These are phyloP conservation scores for Plemyria rubiginata DNA, from an alignment of 2,888 invertebrate species.

Conservation along the genomic window DNA sequence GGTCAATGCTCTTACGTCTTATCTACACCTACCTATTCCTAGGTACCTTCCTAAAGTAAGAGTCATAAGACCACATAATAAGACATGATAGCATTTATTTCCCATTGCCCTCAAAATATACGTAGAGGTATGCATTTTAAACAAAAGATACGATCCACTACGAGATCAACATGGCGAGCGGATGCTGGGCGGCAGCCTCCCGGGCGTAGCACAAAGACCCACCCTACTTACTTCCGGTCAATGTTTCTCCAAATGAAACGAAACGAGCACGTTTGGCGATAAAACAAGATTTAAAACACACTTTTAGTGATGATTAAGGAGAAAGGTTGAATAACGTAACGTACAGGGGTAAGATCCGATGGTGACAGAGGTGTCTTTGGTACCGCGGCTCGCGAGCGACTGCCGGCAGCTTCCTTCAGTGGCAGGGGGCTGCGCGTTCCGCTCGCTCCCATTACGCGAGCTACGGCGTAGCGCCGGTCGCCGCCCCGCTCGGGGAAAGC, in stretches of 20 bases:
- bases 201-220: constrained; percentile 81
- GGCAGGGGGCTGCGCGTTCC: constrained; percentile 73
- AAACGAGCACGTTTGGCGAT: constrained; percentile 64
- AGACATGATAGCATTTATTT: constrained; percentile 27
- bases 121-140: constrained; percentile 27
- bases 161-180: constrained; percentile 67
- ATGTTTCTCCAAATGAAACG: constrained; percentile 59
- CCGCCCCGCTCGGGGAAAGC: constrained; percentile 67
- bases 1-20: constrained; percentile 27
- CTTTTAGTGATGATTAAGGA: constrained; percentile 53
- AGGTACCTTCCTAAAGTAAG: constrained; percentile 20
- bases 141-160: constrained; percentile 33
- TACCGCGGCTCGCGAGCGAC: constrained; percentile 79
- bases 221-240: constrained; percentile 66
- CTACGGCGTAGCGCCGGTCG: constrained; percentile 68
- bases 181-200: constrained; percentile 81
- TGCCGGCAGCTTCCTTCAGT: constrained; percentile 69
- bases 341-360: constrained; percentile 53
- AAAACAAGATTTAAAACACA: constrained; percentile 39
- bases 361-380: constrained; percentile 45
- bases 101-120: constrained; percentile 16
- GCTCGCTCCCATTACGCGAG: constrained; percentile 66
- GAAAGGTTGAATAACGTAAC: constrained; percentile 49
- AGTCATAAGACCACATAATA: constrained; percentile 17
- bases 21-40: constrained; percentile 20